These are phyloP conservation scores for Coptotermes formosanus DNA, from an alignment of 1,140 invertebrate species.

Conservation along the genomic window DNA sequence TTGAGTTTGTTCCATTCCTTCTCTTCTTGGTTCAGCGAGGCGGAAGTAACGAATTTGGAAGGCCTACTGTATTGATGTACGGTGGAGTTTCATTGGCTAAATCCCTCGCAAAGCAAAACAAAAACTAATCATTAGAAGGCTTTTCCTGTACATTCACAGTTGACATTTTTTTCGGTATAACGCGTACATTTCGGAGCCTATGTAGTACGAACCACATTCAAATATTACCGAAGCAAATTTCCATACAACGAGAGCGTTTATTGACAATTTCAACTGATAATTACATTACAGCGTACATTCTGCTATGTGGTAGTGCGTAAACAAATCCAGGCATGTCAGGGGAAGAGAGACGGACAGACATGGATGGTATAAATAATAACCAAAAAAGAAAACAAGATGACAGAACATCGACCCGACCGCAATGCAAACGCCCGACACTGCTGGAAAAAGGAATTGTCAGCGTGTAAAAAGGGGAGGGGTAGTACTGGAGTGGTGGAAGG, in stretches of 20 bases:
- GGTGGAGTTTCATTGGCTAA: no score
- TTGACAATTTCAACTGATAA: background rate
- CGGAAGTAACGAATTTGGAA: no score
- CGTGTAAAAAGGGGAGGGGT: background rate
- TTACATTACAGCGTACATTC: background rate
- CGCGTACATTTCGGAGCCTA: background rate
- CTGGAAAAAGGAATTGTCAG: background rate
- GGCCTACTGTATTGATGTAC: no score
- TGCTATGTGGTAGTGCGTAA: background rate
- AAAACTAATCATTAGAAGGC: background rate
- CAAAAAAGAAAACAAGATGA: background rate
- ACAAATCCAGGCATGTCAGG: background rate
- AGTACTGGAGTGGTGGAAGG: background rate
- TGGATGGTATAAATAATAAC: background rate
- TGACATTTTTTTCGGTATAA: background rate
- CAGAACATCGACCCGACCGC: background rate
- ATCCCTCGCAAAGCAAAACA: no score
- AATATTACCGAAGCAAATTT: background rate
- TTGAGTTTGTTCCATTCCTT: no score
- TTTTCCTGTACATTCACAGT: background rate
- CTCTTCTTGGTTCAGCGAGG: no score
- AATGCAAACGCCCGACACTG: background rate
- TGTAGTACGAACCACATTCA: background rate
- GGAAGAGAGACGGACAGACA: no score
- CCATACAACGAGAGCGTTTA: background rate